Conservation (phyloP, 2,888 invertebrate species). For the Epinotia nisella region DNA sequence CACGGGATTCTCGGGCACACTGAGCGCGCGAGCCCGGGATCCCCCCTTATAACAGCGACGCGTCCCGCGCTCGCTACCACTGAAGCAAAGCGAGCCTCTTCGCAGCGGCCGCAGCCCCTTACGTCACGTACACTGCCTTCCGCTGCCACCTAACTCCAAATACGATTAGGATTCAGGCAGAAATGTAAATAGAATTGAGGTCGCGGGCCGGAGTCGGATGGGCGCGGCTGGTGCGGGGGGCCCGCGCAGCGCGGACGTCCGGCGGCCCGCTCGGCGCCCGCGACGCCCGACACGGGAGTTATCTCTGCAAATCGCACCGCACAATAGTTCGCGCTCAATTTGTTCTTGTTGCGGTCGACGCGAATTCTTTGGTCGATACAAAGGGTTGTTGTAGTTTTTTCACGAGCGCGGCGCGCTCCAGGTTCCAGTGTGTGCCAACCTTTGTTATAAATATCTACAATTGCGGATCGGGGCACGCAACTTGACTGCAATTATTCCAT, state of each 20-base stretch:
- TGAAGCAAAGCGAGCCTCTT: constrained; percentile 60
- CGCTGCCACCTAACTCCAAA: constrained; percentile 45
- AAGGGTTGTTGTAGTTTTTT: constrained; percentile 78
- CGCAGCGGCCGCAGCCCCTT: constrained; percentile 56
- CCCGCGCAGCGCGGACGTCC: constrained; percentile 63
- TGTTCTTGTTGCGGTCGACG: constrained; percentile 82
- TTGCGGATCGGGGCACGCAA: constrained; percentile 60
- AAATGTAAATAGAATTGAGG: constrained; percentile 46
- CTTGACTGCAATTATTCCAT: constrained; percentile 61
- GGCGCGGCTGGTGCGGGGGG: constrained; percentile 50
- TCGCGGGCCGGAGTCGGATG: constrained; percentile 46
- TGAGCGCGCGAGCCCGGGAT: constrained; percentile 82
- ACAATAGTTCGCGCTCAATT: constrained; percentile 83
- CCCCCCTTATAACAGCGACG: constrained; percentile 82
- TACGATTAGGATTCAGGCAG: constrained; percentile 56
- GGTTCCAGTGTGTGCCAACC: constrained; percentile 62
- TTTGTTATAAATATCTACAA: constrained; percentile 63
- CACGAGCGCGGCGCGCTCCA: constrained; percentile 62
- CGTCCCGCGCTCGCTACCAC: constrained; percentile 77
- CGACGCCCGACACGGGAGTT: constrained; percentile 77
- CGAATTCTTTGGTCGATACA: constrained; percentile 80
- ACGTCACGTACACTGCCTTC: constrained; percentile 62
- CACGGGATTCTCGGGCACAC: constrained; percentile 83
- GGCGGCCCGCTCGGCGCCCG: constrained; percentile 65
- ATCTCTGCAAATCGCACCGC: constrained; percentile 82